Conservation (phyloP, 2,113 vertebrate genomes). For the Phaethornis superciliosus region DNA sequence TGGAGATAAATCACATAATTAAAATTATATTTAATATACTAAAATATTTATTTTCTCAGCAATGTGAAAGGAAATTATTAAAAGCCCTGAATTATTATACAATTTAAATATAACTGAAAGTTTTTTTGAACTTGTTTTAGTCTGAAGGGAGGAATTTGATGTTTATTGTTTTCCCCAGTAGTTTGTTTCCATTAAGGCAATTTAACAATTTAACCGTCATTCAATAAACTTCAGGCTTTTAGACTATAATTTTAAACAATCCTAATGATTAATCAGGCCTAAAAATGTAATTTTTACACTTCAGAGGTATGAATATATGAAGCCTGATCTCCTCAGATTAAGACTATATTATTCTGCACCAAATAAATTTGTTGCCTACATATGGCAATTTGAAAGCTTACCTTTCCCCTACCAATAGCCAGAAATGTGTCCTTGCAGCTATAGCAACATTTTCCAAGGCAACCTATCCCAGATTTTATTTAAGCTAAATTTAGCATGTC, state of each 20-base stretch:
- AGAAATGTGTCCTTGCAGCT: slow-evolving; percentile 77
- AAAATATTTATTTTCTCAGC: slow-evolving; percentile 16
- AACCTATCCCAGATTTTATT: slow-evolving; percentile 72
- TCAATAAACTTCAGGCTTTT: neutral
- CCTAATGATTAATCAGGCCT: neutral
- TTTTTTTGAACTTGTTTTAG: neutral
- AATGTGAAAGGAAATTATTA: neutral
- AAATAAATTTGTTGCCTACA: slow-evolving; percentile 37
- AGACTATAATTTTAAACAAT: neutral
- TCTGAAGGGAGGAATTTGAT: neutral
- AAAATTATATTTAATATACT: slow-evolving; percentile 5
- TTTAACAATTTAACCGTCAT: neutral
- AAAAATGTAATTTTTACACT: neutral
- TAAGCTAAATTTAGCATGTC: slow-evolving; percentile 76
- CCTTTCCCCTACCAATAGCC: slow-evolving; percentile 62
- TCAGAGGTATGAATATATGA: neutral
- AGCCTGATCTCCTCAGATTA: neutral
- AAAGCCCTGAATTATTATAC: neutral
- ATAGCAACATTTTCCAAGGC: slow-evolving; percentile 84
- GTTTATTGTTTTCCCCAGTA: neutral
- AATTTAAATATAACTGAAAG: neutral
- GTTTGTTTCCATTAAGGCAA: neutral
- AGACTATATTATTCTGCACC: neutral
- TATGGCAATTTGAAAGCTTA: slow-evolving; percentile 58
- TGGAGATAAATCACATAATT: slow-evolving; percentile 9